phyloP scores from a whole-genome alignment of 2,888 invertebrate genomes.

The Uloborus plumipes region DNA sequence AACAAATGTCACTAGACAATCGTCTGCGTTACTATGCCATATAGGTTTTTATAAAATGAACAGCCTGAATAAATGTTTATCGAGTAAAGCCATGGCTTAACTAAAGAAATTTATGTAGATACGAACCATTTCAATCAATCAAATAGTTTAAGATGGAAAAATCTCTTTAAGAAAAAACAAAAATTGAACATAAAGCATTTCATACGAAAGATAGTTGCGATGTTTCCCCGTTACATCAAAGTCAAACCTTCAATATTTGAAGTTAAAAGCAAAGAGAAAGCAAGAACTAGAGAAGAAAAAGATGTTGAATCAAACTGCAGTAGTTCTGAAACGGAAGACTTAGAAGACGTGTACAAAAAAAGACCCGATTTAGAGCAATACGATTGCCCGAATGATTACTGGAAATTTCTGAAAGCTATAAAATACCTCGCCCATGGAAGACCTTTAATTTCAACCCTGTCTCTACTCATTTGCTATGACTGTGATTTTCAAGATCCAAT shows the following conservation, averaged over 20 bases:
- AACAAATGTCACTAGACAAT: no score
- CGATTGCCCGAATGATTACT: slow-evolving; percentile 42
- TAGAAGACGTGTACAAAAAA: slow-evolving; percentile 37
- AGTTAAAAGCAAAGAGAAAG: neutral
- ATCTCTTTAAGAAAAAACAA: no score
- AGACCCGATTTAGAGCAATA: slow-evolving; percentile 28
- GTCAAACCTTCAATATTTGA: neutral
- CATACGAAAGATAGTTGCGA: neutral
- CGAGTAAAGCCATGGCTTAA: no score
- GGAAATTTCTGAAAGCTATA: slow-evolving; percentile 31
- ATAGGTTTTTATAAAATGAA: no score
- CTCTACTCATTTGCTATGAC: slow-evolving; percentile 24
- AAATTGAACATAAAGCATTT: no score
- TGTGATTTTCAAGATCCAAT: slow-evolving; percentile 58
- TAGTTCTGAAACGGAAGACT: slow-evolving; percentile 43
- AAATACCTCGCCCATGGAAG: slow-evolving; percentile 40
- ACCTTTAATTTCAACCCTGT: slow-evolving; percentile 21
- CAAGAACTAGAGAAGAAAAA: neutral
- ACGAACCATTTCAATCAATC: no score
- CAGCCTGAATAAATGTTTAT: no score
- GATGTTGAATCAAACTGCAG: slow-evolving; percentile 3
- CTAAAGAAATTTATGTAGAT: no score
- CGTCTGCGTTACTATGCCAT: no score
- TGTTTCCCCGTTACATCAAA: slow-evolving; percentile 10
- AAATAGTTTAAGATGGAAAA: no score